Evolutionary conservation across 2,113 vertebrate genomes (phyloP), one percentile per base, ranked within the genome.

Genomic region (Ciconia stormi): DNA sequence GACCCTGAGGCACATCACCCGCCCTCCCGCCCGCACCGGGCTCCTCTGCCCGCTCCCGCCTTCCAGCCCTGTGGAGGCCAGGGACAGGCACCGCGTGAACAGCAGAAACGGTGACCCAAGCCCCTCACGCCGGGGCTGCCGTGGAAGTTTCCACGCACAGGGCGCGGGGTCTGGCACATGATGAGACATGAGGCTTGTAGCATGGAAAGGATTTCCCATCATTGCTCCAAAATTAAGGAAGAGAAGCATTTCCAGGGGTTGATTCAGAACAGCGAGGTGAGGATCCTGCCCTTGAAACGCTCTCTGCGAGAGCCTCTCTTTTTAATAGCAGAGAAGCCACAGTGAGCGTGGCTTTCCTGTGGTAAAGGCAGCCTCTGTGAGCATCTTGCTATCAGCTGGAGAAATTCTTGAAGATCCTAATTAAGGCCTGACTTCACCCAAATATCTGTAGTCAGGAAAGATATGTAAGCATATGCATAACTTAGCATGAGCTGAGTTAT

Each of bases 351-450:
- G 21, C 12, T 81, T 93, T 89, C 27, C 47, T 4, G 1, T 19
- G n/a, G n/a, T 21, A 56, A 82, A 82, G 38, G 20, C 53, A 87
- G 32, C n/a, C 52, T 52, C 61, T 53, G 17, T 58, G 40, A 91
- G 27, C 55, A 44, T 8, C 76, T 86, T 69, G 10, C 58, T 91
- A 88, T 50, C 74, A 80, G 47, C 59, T 42, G 21, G 21, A 92
- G 55, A 82, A 95, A 61, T 47, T 78, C 74, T 73, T 80, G 50
- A 91, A 95, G 79, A 80, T 47, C 63, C 50, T 79, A 62, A 65
- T 73, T 81, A 93, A 92, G 47, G 58, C 16, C 67, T 73, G 58
- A 81, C 29, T 77, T 90, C 82, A 86, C 32, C 77, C 81, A 83
- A 80, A 38, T 77, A 65, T 56, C 65, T 63, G 34, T 53, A 85